Evolutionary conservation across 2,888 invertebrate genomes (phyloP).

Genomic region (Plusia festucae): DNA sequence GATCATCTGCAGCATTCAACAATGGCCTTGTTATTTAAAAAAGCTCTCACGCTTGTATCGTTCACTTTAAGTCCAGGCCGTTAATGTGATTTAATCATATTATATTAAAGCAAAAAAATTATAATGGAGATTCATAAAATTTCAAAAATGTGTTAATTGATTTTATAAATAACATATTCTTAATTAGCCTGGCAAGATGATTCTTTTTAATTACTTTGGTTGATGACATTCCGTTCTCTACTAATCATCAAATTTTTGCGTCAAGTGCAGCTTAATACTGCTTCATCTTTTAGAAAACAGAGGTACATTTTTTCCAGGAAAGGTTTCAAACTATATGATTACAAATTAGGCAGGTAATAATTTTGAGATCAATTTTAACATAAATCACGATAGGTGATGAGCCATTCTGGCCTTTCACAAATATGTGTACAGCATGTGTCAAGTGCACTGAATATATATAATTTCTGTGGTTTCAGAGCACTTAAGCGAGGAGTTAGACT

Average conservation of each 20-base stretch:
- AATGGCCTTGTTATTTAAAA: constrained; percentile 51
- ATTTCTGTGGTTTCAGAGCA: constrained; percentile 60
- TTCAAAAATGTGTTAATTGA: constrained; percentile 11
- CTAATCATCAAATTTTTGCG: not conserved
- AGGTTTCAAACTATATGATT: too few species aligned
- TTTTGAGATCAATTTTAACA: too few species aligned
- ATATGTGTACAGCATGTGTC: too few species aligned
- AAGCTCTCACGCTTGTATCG: constrained; percentile 33
- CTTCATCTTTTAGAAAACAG: too few species aligned
- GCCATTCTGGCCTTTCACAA: too few species aligned
- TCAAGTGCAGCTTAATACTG: too few species aligned
- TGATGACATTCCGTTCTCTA: not conserved
- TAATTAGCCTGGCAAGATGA: constrained; percentile 3
- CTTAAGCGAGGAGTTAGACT: constrained; percentile 73
- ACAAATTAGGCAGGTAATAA: too few species aligned
- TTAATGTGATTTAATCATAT: constrained; percentile 14
- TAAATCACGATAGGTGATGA: too few species aligned
- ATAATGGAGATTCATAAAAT: constrained; percentile 2
- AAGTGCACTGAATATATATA: not conserved
- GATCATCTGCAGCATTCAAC: constrained; percentile 24
- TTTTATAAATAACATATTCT: constrained; percentile 1
- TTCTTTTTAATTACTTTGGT: not conserved
- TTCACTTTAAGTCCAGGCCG: constrained; percentile 7
- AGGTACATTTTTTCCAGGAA: too few species aligned
- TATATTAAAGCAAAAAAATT: constrained; percentile 12